These are phyloP conservation scores for Drosophila fulvimacula DNA, from an alignment of 2,888 invertebrate genomes.

Conservation along the genomic window DNA sequence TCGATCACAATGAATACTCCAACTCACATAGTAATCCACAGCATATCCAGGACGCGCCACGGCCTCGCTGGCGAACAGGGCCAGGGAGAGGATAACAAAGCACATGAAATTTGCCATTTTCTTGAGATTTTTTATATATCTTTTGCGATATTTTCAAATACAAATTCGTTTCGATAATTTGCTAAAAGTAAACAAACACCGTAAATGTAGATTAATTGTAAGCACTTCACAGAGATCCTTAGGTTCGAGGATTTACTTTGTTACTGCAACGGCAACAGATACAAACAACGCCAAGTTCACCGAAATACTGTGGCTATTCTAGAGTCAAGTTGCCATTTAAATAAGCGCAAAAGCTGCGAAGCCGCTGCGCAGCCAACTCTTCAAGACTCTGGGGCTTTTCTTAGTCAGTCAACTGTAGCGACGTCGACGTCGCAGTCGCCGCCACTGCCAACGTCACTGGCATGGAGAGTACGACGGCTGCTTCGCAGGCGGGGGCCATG, in stretches of 20 bases:
- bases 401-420: slow-evolving; percentile 75
- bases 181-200: slow-evolving; percentile 59
- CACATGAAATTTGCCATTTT: slow-evolving; percentile 81
- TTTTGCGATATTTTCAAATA: slow-evolving; percentile 28
- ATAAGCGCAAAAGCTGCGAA: slow-evolving; percentile 77
- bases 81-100: slow-evolving; percentile 78
- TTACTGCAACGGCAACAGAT: slow-evolving; percentile 81
- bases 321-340: slow-evolving; percentile 83
- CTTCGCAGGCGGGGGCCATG: slow-evolving; percentile 55
- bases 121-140: slow-evolving; percentile 9
- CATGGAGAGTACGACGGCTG: slow-evolving; percentile 44
- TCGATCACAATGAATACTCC: background rate
- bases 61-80: slow-evolving; percentile 77
- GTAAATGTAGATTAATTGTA: slow-evolving; percentile 5
- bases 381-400: slow-evolving; percentile 60
- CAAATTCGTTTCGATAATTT: slow-evolving; percentile 27
- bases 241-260: slow-evolving; percentile 55
- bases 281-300: slow-evolving; percentile 82
- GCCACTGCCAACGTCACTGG: slow-evolving; percentile 21
- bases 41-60: slow-evolving; percentile 85
- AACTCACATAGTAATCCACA: slow-evolving; percentile 88
- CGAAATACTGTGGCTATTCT: slow-evolving; percentile 85
- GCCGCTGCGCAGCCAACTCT: slow-evolving; percentile 29
- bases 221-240: slow-evolving; percentile 43
- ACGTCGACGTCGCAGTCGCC: slow-evolving; percentile 9